phyloP scores from a whole-genome alignment of 1,140 invertebrate species.

The Drosophila punjabiensis region DNA sequence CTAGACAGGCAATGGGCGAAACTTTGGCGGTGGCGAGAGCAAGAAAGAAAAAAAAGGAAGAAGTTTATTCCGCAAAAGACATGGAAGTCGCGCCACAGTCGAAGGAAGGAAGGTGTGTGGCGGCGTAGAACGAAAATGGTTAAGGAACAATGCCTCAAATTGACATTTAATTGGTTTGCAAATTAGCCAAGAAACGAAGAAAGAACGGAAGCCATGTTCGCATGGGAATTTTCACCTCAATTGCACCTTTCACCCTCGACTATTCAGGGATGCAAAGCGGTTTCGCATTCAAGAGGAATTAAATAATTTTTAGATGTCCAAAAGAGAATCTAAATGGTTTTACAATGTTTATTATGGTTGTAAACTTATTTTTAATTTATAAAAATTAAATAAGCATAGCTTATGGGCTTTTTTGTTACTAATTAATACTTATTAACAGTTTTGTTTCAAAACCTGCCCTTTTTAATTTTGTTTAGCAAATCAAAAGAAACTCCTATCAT shows the following conservation, averaged over 20 bases:
- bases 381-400: too few species aligned
- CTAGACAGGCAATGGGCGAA: constrained; percentile 62
- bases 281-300: not conserved
- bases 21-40: constrained; percentile 59
- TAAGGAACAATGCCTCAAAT: constrained; percentile 78
- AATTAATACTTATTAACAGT: not conserved
- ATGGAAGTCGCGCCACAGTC: not conserved
- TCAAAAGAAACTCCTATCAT: too few species aligned
- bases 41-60: constrained; percentile 22
- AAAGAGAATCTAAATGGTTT: not conserved
- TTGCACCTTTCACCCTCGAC: constrained; percentile 7
- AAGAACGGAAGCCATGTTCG: constrained; percentile 31
- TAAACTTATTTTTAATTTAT: not conserved
- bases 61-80: constrained; percentile 23
- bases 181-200: constrained; percentile 66
- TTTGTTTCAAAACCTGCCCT: not conserved
- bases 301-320: not conserved
- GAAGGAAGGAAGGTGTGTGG: not conserved
- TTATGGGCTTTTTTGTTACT: not conserved
- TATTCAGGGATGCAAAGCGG: constrained; percentile 26
- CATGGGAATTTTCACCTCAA: constrained; percentile 51
- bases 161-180: constrained; percentile 85
- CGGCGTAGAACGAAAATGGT: constrained; percentile 1
- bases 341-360: not conserved
- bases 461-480: too few species aligned